Evolutionary conservation across 1,140 invertebrate genomes (phyloP).

Genomic region (Hydropsyche tenuis): DNA sequence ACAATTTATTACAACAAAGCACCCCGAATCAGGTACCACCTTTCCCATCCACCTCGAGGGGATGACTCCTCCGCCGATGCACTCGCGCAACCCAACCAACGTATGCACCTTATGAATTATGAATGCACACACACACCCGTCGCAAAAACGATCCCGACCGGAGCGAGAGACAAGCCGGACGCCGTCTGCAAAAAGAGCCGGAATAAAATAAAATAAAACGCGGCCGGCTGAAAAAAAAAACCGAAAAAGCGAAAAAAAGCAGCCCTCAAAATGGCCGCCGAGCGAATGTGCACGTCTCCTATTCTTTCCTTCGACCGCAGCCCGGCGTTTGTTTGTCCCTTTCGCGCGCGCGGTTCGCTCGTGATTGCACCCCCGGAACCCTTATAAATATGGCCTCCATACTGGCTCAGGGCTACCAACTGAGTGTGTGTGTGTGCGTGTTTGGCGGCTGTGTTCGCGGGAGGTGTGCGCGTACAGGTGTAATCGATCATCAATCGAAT

Average conservation of each 20-base stretch:
- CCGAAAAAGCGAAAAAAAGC: constrained; percentile 54
- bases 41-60: too few species aligned
- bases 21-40: too few species aligned
- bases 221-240: not conserved
- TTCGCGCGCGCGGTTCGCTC: constrained; percentile 58
- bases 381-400: constrained; percentile 63
- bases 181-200: too few species aligned
- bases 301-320: constrained; percentile 49
- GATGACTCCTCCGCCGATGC: not conserved
- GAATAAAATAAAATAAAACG: constrained; percentile 2
- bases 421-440: not conserved
- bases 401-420: constrained; percentile 4
- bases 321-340: constrained; percentile 43
- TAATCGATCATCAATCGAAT: too few species aligned
- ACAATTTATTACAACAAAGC: too few species aligned
- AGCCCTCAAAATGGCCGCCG: constrained; percentile 65
- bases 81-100: not conserved
- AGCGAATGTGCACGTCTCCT: constrained; percentile 54
- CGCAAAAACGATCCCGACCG: constrained; percentile 31
- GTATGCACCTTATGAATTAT: constrained; percentile 4
- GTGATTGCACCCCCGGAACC: constrained; percentile 65
- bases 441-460: not conserved
- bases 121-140: constrained; percentile 17
- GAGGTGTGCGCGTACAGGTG: not conserved
- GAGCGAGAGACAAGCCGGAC: not conserved